phyloP scores from a whole-genome alignment of 2,113 vertebrate genomes.

The Apodemus sylvaticus region DNA sequence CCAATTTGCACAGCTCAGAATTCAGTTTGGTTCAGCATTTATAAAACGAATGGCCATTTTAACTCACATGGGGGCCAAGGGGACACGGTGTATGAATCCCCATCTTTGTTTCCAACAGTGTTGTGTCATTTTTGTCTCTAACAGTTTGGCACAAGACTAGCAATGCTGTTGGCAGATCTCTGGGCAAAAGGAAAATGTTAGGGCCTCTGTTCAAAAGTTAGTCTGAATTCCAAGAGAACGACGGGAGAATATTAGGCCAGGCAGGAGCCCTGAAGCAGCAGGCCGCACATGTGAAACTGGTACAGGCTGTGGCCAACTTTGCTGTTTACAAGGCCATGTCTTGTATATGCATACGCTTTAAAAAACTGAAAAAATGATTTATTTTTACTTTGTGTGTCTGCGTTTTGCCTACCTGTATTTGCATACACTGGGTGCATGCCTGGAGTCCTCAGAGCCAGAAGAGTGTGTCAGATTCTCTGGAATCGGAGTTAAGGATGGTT shows the following conservation, averaged over 20 bases:
- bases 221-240: not conserved
- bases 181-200: not conserved
- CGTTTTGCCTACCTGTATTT: not conserved
- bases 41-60: not conserved
- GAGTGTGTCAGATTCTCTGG: not conserved
- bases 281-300: fast-evolving
- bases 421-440: not conserved
- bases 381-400: not conserved
- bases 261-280: fast-evolving
- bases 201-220: not conserved
- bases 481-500: not conserved
- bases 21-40: not conserved
- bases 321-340: not conserved
- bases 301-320: not conserved
- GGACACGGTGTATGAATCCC: not conserved
- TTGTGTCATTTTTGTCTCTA: not conserved
- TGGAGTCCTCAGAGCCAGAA: not conserved
- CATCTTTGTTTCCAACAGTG: not conserved
- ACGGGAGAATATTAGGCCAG: not conserved
- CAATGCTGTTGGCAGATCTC: not conserved
- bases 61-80: not conserved
- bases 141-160: not conserved
- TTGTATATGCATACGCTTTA: not conserved
- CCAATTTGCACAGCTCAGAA: not conserved
- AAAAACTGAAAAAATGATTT: not conserved